Conservation (phyloP, 2,113 vertebrate genomes). For the Rhagologus leucostigma region DNA sequence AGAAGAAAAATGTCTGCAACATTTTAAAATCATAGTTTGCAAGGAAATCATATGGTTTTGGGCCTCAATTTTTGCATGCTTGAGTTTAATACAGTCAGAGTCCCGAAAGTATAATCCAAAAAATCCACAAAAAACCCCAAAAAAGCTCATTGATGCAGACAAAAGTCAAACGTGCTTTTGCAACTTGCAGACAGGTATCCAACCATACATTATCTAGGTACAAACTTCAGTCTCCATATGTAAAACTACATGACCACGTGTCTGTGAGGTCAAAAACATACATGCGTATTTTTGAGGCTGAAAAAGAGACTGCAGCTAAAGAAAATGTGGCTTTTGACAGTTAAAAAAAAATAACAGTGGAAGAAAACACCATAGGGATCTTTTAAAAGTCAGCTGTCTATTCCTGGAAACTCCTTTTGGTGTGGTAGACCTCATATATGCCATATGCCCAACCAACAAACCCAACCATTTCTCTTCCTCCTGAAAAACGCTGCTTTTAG, state of each 20-base stretch:
- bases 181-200: neutral
- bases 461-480: neutral
- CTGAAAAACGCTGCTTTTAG: neutral
- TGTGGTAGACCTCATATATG: neutral
- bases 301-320: neutral
- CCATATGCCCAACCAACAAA: neutral
- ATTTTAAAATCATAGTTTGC: neutral
- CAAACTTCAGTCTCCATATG: neutral
- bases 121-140: neutral
- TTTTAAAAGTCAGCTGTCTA: neutral
- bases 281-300: neutral
- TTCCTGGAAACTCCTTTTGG: conserved; percentile 1
- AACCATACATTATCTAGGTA: neutral
- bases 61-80: neutral
- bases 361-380: neutral
- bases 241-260: neutral
- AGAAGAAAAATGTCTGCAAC: neutral
- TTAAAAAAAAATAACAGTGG: neutral
- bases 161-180: neutral
- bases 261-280: neutral
- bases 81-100: neutral
- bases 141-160: neutral
- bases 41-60: neutral
- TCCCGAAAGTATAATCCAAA: neutral
- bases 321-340: neutral